phyloP scores from a whole-genome alignment of 1,140 invertebrate species.

The Phenacoccus solenopsis region DNA sequence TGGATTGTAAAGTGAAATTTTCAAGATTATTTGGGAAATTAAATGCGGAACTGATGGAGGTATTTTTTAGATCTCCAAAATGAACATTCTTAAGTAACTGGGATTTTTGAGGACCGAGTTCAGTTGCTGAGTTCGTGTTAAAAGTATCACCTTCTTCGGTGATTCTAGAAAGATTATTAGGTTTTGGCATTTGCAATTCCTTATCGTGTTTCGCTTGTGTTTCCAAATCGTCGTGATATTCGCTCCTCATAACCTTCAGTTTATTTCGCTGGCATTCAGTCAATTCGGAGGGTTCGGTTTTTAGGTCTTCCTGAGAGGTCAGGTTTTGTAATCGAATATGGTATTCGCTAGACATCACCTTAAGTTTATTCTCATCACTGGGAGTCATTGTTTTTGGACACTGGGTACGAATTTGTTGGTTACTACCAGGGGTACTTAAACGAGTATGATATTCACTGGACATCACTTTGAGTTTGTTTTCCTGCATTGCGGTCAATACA shows the following conservation, averaged over 20 bases:
- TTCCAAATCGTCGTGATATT: neutral
- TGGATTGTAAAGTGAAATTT: neutral
- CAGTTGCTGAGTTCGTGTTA: neutral
- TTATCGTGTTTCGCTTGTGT: neutral
- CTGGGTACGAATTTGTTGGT: neutral
- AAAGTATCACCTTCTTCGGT: neutral
- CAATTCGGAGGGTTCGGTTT: neutral
- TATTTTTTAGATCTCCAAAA: neutral
- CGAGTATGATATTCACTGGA: neutral
- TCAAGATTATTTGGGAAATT: neutral
- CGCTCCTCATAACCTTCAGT: neutral
- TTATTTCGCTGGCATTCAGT: neutral
- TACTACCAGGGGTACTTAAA: neutral
- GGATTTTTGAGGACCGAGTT: no score
- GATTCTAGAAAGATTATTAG: neutral
- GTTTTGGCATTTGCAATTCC: no score
- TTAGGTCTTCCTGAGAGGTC: neutral
- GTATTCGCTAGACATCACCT: conserved; percentile 5
- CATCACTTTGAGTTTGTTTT: conserved; percentile 9
- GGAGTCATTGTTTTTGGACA: neutral
- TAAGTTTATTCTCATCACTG: neutral
- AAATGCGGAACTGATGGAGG: neutral
- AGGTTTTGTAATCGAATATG: neutral
- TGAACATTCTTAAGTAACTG: neutral
- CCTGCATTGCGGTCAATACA: neutral